Conservation (phyloP, 2,113 vertebrate species). For the Suricata suricatta region DNA sequence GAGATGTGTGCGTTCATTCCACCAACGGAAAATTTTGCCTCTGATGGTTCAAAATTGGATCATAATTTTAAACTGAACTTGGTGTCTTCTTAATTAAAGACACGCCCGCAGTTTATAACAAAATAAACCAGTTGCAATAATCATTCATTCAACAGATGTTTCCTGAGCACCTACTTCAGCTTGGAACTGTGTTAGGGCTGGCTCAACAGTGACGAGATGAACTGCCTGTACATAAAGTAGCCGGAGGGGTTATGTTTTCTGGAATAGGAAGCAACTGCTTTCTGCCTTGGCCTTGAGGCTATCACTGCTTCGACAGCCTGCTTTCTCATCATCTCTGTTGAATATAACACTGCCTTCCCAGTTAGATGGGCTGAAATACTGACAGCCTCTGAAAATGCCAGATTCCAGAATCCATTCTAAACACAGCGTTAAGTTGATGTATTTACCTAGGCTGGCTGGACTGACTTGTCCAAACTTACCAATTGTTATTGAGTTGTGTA, state of each 20-base stretch:
- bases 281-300: background rate
- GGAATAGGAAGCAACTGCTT: background rate
- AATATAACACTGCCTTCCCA: too few species aligned
- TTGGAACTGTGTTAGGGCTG: background rate
- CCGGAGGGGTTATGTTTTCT: rapidly evolving
- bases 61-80: background rate
- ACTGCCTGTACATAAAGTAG: rapidly evolving
- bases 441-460: background rate
- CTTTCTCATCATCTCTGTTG: background rate
- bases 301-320: background rate
- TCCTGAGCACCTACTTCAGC: background rate
- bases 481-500: background rate
- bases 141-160: background rate
- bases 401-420: background rate
- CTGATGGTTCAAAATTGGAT: background rate
- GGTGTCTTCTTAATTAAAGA: background rate
- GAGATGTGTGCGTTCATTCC: background rate
- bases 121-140: background rate
- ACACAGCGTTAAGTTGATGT: background rate
- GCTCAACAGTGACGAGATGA: background rate
- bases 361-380: background rate
- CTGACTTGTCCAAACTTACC: background rate
- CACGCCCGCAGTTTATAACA: background rate
- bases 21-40: background rate
- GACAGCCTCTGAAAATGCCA: background rate